Conservation (phyloP, 2,888 invertebrate species). For the Erynnis tages region DNA sequence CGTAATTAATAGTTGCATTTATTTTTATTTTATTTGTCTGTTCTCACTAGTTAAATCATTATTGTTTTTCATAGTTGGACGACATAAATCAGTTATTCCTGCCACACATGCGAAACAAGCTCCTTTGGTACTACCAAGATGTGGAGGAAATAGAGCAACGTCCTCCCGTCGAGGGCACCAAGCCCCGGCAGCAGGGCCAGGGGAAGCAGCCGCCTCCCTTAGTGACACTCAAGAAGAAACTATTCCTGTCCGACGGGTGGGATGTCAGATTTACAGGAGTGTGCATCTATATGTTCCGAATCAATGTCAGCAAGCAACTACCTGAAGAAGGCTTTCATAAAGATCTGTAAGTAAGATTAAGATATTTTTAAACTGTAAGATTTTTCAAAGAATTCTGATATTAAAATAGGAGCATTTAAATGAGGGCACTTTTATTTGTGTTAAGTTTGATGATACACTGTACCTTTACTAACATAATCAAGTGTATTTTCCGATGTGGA, state of each 20-base stretch:
- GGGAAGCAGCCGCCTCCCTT: constrained; percentile 70
- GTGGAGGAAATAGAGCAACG: constrained; percentile 86
- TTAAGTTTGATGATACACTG: no score
- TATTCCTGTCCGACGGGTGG: constrained; percentile 93
- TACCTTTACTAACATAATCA: no score
- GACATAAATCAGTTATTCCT: constrained; percentile 93
- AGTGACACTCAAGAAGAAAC: constrained; percentile 85
- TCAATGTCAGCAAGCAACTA: constrained; percentile 90
- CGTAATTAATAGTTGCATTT: neutral
- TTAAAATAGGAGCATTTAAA: neutral
- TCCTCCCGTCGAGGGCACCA: constrained; percentile 66
- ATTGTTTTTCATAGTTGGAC: constrained; percentile 74
- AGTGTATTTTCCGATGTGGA: no score
- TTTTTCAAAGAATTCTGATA: neutral
- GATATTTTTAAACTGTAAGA: neutral
- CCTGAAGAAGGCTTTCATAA: constrained; percentile 97
- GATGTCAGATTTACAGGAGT: constrained; percentile 90
- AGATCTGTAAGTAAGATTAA: constrained; percentile 79
- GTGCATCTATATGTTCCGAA: constrained; percentile 92
- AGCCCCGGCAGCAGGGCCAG: constrained; percentile 70
- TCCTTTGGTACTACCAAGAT: constrained; percentile 95
- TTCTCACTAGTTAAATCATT: neutral
- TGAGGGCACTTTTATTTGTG: neutral
- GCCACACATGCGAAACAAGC: constrained; percentile 91
- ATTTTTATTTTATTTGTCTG: neutral